Evolutionary conservation across 2,113 vertebrate species (phyloP).

Genomic region (Larimichthys crocea): DNA sequence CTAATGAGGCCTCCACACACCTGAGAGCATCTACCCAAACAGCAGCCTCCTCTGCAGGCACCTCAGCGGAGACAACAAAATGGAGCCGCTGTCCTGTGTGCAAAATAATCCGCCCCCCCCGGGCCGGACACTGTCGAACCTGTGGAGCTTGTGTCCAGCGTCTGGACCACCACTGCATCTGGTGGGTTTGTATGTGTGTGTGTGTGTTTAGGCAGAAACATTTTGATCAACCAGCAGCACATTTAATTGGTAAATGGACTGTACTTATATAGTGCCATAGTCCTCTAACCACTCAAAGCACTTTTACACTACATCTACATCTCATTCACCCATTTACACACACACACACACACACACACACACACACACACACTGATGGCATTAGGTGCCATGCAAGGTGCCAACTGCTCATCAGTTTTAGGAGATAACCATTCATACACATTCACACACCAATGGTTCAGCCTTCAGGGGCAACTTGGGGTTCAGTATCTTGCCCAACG

Average conservation of each 20-base stretch:
- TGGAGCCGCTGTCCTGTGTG: slow-evolving; percentile 85
- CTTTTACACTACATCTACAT: too few species aligned
- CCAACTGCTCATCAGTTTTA: too few species aligned
- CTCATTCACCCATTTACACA: too few species aligned
- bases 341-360: too few species aligned
- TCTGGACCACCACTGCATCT: slow-evolving; percentile 97
- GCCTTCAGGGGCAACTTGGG: too few species aligned
- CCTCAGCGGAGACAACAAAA: slow-evolving; percentile 17
- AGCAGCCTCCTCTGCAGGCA: slow-evolving; percentile 8
- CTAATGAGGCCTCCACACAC: slow-evolving; percentile 38
- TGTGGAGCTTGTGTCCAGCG: slow-evolving; percentile 91
- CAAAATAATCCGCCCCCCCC: slow-evolving; percentile 87
- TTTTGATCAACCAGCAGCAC: neutral
- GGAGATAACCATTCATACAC: too few species aligned
- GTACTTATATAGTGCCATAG: too few species aligned
- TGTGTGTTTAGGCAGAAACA: neutral
- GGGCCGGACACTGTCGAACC: slow-evolving; percentile 94
- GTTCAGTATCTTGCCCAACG: too few species aligned
- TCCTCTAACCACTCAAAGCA: too few species aligned
- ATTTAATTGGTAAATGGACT: neutral
- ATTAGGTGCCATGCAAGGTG: too few species aligned
- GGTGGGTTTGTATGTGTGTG: slow-evolving; percentile 84
- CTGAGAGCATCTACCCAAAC: slow-evolving; percentile 68
- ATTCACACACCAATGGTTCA: too few species aligned
- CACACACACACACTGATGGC: too few species aligned